These are phyloP conservation scores for Bubo bubo DNA, from an alignment of 2,113 vertebrate genomes.

Conservation along the genomic window DNA sequence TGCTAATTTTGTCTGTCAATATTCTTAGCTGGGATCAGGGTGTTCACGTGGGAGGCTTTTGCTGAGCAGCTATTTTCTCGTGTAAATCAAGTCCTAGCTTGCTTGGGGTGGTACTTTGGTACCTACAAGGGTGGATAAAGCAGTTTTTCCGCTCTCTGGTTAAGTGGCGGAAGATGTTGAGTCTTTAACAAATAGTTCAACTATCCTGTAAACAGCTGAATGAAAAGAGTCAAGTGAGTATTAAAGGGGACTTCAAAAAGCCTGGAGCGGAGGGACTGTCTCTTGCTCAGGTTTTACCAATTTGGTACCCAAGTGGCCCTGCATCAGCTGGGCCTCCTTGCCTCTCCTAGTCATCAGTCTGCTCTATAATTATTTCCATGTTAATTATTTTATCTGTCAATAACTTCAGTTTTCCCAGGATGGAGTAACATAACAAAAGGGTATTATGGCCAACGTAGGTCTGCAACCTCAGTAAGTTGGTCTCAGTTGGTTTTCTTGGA, in stretches of 20 bases:
- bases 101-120: background rate
- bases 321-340: background rate
- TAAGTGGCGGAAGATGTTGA: background rate
- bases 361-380: background rate
- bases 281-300: background rate
- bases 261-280: background rate
- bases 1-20: background rate
- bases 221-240: background rate
- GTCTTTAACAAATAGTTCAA: background rate
- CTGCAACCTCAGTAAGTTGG: too few relatives aligned
- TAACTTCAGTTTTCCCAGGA: rapidly evolving
- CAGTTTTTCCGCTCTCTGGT: background rate
- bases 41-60: background rate
- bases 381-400: background rate
- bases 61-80: background rate
- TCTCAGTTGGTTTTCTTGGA: background rate
- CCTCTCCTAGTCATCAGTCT: rapidly evolving
- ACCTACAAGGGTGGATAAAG: background rate
- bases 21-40: background rate
- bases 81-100: background rate
- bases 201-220: background rate
- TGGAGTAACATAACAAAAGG: rapidly evolving
- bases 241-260: background rate
- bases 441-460: rapidly evolving
- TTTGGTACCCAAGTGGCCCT: background rate